Evolutionary conservation across 2,888 invertebrate species (phyloP), one percentile per base, ranked within the genome.

Genomic region (Pachycephus smyrnensis): DNA sequence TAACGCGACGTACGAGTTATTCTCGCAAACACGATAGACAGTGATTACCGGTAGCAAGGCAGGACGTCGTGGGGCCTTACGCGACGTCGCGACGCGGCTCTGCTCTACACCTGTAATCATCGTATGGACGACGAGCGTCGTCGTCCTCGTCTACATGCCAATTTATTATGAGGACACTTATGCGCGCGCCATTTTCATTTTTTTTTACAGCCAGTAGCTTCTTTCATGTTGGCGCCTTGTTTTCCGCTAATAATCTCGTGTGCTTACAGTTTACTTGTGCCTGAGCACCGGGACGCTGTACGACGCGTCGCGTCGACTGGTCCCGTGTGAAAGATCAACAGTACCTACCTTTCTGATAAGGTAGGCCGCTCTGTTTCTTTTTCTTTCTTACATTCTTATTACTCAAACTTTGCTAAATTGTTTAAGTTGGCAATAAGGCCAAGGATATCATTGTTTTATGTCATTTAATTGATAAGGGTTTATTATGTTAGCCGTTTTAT

Each of bases 321-420:
- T 76, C 69, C 37, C 74, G 76, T 76, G 77, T 80, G 79, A 78
- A 82, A 82, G 81, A 81, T 81, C 82, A 82, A 82, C 82, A 80
- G 73, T 75, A 78, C 77, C 40, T 23, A 23, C 40, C 75, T 78
- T 77, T 69, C 77, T 80, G 82, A 82, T 81, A 81, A 82, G 79
- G 73, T 75, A 77, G 74, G 31, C 32, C 71, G 71, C 15, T 23
- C 40, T 23, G 9, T 55, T 55, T 55, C 23, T 40, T 40, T 55
- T 23, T 55, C 2, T 55, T 55, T 55, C 40, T 55, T 15, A 55
- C 15, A 23, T 55, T 55, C 23, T 55, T 55, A 55, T 55, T 6
- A 55, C 23, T 23, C 23, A 55, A 23, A 9, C 40, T 55, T 55
- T 55, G 23, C 23, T 55, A 9, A 40, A 55, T 55, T 55, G 6